Conservation (phyloP, 2,888 invertebrate species). For the Ethmia dodecea region DNA sequence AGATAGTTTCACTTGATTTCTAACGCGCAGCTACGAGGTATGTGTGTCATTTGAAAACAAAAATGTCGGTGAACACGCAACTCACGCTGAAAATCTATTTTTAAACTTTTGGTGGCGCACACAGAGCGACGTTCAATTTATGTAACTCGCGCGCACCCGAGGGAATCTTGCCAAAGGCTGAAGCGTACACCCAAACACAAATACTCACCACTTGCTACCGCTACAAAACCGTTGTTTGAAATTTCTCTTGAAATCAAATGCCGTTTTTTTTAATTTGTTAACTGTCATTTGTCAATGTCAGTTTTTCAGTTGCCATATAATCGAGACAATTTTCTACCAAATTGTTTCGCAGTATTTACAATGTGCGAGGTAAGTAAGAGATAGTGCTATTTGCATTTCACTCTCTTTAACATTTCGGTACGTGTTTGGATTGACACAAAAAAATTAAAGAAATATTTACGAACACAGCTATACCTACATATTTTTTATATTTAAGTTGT, state of each 20-base stretch:
- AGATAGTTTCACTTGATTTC: conserved; percentile 67
- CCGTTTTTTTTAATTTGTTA: conserved; percentile 23
- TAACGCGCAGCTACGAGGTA: conserved; percentile 53
- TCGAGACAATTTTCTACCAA: too few relatives aligned
- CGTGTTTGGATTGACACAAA: too few relatives aligned
- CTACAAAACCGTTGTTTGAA: conserved; percentile 60
- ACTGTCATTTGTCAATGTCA: too few relatives aligned
- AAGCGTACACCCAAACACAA: conserved; percentile 34
- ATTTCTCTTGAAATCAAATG: conserved; percentile 54
- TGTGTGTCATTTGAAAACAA: conserved; percentile 72
- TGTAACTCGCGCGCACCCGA: conserved; percentile 53
- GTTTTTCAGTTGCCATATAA: too few relatives aligned
- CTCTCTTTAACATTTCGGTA: too few relatives aligned
- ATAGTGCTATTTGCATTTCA: too few relatives aligned
- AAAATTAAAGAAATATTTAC: too few relatives aligned
- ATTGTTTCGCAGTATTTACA: too few relatives aligned
- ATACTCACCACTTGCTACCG: too few relatives aligned
- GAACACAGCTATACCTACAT: too few relatives aligned
- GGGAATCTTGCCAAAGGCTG: conserved; percentile 71
- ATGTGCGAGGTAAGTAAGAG: too few relatives aligned
- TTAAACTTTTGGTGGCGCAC: conserved; percentile 62
- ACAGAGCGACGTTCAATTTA: conserved; percentile 58
- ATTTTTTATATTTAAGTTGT: too few relatives aligned
- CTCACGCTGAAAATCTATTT: conserved; percentile 69
- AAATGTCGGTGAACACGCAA: conserved; percentile 64